Base-by-base conservation (phyloP, 2,113 vertebrate species). In the Trochalopteron elliotii region DNA sequence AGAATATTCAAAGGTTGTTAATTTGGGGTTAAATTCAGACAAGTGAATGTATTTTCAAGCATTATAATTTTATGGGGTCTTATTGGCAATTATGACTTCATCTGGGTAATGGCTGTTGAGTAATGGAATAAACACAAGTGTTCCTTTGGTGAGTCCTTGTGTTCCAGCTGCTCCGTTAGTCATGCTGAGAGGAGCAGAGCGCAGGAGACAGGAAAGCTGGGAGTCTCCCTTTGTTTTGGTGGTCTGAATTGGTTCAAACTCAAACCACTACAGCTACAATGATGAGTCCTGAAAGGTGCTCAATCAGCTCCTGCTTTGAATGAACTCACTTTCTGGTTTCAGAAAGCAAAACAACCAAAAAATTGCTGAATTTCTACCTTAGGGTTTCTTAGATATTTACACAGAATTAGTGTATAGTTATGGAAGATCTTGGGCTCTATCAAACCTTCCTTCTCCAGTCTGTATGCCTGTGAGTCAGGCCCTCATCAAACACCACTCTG, bases 401-500 rank as follows among this genome's bases (percentile, higher is more conserved):
- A 70, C 33, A 83, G 37, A 69, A 15, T 44, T 68, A 72, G 11
- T 56, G 28, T 50, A 27, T 49, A 82, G 72, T 53, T 82, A 37
- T 20, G 42, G 35, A 35, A 23, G 22, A 37, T 67, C 19, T 35
- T 67, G 24, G 45, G 9, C 30, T 84, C 30, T 56, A 2, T 24
- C 35, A 81, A 42, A 45, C 19, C 11, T 74, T 78, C 27, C 24
- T 67, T 71, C 30, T 75, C 42, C 28, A 68, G 33, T 67, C 44
- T 75, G 4, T 14, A 7, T 55, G 35, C 28, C 27, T 42, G 47
- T 45, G 55, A 74, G 31, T 45, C 63, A 72, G 75, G 8, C 49
- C 16, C 30, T 24, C 0, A 1, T 40, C 1, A 0, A 59, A 21
- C 53, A 47, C 19, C 0, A 4, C 31, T 64, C 31, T 74, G 53